Base-by-base conservation (phyloP, 2,888 invertebrate genomes). In the Crepidodera aurea region DNA sequence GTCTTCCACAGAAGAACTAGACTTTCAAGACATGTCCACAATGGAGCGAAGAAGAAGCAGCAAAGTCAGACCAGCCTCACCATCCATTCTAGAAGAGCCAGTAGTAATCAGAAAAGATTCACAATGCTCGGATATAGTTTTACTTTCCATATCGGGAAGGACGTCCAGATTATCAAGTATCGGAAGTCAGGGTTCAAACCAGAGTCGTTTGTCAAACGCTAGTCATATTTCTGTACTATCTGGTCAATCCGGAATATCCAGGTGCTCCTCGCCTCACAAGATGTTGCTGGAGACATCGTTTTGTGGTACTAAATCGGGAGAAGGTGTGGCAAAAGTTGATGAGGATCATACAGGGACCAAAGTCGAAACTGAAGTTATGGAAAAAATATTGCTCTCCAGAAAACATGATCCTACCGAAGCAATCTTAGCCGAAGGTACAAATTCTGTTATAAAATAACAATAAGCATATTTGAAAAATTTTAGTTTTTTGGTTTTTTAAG, bases 271-370 rank as follows among this genome's bases (percentile, higher is more conserved):
- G 10, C 94, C 94, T n/a, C 94, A 94, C 83, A 91, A 91, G 79
- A 93, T 93, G 88, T 84, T 94, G 57, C 84, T 94, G 61, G 94
- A 94, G 82, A 95, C 94, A 0, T 94, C 94, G 0, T 95, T 95
- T 79, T 94, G 94, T 80, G 94, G 94, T 0, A 90, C 89, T 51
- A 93, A 92, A 75, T 90, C 92, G 0, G 15, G 16, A 1, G 76
- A 77, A 1, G 71, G 72, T 34, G 44, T 51, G 5, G 60, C 63
- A 37, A 62, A 62, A 29, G 25, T 61, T 16, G 56, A 60, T 51
- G 55, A 40, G 18, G 77, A 73, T 48, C 66, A 75, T 64, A 65
- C 69, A 60, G 80, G 77, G 74, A 74, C 78, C 72, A 69, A 79
- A 71, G 69, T 70, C 3, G 78, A 79, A 60, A 65, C 82, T 40